These are phyloP conservation scores for Phengaris alcon DNA, from an alignment of 2,888 invertebrate genomes.

Conservation along the genomic window DNA sequence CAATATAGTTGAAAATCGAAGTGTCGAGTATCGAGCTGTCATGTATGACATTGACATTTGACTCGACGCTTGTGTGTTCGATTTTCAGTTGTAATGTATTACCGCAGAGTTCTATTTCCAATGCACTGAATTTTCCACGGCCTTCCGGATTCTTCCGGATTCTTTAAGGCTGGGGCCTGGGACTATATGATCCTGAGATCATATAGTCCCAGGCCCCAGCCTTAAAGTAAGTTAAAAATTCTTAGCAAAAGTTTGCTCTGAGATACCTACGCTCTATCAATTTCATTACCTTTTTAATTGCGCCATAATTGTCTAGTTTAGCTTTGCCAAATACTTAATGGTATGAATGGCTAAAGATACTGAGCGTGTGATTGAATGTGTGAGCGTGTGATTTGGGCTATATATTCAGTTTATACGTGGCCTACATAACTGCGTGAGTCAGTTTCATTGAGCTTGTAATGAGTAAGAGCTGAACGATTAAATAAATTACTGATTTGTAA, in stretches of 20 bases:
- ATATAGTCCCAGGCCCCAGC: too few relatives aligned
- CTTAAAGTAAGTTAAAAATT: background rate
- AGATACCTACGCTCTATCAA: background rate
- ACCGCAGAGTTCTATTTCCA: too few relatives aligned
- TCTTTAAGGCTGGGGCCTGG: too few relatives aligned
- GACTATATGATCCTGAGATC: too few relatives aligned
- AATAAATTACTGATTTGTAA: background rate
- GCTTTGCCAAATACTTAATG: background rate
- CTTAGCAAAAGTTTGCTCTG: background rate
- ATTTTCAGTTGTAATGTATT: too few relatives aligned
- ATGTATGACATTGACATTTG: too few relatives aligned
- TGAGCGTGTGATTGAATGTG: background rate
- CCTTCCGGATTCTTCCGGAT: too few relatives aligned
- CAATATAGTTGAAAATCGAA: too few relatives aligned
- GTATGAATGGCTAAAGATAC: background rate
- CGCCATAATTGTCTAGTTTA: background rate
- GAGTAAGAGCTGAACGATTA: background rate
- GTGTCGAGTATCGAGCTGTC: too few relatives aligned
- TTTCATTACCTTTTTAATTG: background rate
- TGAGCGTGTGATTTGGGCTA: slow-evolving; percentile 21
- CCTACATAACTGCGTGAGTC: background rate
- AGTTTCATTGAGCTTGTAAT: slow-evolving; percentile 9
- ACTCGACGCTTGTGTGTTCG: too few relatives aligned
- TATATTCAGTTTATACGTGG: background rate
- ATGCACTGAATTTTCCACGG: too few relatives aligned